These are phyloP conservation scores for Florisuga fusca DNA, from an alignment of 2,797 vertebrate genomes.

Conservation along the genomic window DNA sequence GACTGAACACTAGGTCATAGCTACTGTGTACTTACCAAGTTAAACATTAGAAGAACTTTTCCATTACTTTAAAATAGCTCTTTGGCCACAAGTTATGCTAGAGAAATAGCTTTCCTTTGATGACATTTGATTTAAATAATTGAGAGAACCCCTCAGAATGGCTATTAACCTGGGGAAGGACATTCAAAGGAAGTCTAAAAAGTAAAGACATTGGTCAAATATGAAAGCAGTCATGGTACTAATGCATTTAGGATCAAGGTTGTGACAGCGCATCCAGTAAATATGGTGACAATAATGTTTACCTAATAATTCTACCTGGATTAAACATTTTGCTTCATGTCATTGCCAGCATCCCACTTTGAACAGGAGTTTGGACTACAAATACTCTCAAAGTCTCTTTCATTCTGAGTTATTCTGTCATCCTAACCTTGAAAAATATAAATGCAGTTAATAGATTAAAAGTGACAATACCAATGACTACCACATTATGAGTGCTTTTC, in stretches of 20 bases:
- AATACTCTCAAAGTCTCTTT: background rate
- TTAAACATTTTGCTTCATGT: background rate
- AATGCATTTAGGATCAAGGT: conserved; percentile 12
- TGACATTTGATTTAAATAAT: conserved; percentile 1
- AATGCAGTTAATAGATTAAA: background rate
- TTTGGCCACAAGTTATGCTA: background rate
- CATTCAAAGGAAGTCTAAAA: conserved; percentile 35
- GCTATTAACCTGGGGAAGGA: conserved; percentile 7
- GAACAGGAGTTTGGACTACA: background rate
- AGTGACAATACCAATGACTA: background rate
- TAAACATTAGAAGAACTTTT: background rate
- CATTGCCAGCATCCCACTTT: background rate
- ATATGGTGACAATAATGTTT: background rate
- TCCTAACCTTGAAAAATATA: background rate
- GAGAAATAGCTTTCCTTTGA: conserved; percentile 11
- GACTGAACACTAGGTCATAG: background rate
- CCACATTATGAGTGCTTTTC: background rate
- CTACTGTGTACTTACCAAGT: background rate
- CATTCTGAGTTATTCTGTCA: background rate
- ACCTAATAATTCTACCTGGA: background rate
- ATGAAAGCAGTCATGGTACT: background rate
- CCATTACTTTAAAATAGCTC: background rate
- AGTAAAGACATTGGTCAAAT: conserved; percentile 9
- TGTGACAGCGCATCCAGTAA: background rate
- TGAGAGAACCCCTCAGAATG: background rate